phyloP scores from a whole-genome alignment of 2,113 vertebrate species.

The Ceratotherium simum region DNA sequence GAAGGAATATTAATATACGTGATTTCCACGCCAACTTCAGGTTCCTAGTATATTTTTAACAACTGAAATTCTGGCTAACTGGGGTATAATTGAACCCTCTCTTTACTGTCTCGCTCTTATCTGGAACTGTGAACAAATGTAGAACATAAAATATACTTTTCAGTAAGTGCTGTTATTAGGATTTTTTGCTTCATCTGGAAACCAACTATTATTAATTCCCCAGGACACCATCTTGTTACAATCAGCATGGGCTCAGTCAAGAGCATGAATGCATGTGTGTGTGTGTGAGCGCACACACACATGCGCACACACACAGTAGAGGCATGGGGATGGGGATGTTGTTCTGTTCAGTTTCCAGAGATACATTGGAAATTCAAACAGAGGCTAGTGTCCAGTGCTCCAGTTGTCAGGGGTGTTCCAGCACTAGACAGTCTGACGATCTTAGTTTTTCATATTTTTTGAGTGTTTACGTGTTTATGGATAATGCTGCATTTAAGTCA shows the following conservation, averaged over 20 bases:
- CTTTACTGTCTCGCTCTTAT: neutral
- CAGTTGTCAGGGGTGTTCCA: neutral
- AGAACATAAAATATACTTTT: neutral
- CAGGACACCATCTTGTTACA: neutral
- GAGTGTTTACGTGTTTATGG: neutral
- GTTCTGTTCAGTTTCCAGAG: neutral
- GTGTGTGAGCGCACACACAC: rapidly evolving
- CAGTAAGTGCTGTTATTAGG: neutral
- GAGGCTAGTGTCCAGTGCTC: neutral
- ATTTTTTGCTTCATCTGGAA: neutral
- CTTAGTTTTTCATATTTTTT: neutral
- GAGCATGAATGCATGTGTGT: neutral
- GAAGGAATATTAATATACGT: neutral
- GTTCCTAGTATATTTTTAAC: neutral
- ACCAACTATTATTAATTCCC: neutral
- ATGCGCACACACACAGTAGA: neutral
- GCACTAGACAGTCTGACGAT: neutral
- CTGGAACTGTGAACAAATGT: neutral
- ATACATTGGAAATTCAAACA: neutral
- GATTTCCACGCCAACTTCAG: neutral
- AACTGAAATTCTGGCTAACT: neutral
- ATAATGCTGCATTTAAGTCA: neutral
- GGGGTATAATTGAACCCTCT: neutral
- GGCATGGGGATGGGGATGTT: neutral
- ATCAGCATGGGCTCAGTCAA: neutral